Evolutionary conservation across 2,888 invertebrate species (phyloP).

Genomic region (Ormyrus rosae): DNA sequence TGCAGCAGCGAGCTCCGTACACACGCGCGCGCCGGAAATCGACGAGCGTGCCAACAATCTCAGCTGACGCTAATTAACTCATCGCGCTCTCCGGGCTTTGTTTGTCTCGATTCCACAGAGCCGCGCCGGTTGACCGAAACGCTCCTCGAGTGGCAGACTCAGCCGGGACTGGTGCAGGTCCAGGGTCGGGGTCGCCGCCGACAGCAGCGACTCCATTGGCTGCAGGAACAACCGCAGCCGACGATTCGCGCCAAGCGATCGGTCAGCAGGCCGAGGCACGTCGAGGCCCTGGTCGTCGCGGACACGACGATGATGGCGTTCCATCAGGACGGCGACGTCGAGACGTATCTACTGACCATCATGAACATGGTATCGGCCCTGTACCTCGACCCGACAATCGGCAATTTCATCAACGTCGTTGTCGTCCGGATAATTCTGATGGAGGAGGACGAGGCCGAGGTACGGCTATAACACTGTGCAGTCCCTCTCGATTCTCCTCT

Average conservation of each 20-base stretch:
- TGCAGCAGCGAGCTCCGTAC: no score
- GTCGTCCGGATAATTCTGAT: constrained; percentile 90
- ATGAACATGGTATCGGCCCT: constrained; percentile 94
- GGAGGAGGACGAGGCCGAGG: constrained; percentile 80
- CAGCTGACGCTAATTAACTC: no score
- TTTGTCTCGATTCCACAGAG: constrained; percentile 61
- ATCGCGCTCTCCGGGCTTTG: not conserved
- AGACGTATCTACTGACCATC: constrained; percentile 91
- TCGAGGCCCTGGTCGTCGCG: constrained; percentile 91
- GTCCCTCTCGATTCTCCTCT: not conserved
- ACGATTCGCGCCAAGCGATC: constrained; percentile 77
- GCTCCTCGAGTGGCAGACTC: constrained; percentile 80
- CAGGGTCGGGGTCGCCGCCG: constrained; percentile 74
- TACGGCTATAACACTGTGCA: constrained; percentile 61
- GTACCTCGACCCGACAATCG: constrained; percentile 92
- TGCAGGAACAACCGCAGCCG: constrained; percentile 16
- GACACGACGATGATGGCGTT: constrained; percentile 92
- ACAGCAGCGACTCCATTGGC: constrained; percentile 58
- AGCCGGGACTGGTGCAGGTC: constrained; percentile 76
- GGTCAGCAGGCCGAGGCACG: constrained; percentile 86
- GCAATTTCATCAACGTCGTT: constrained; percentile 93
- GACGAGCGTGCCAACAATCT: no score
- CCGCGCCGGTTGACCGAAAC: constrained; percentile 71
- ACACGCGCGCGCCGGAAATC: no score
- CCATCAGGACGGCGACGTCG: constrained; percentile 87